Evolutionary conservation across 1,140 invertebrate genomes (phyloP), one percentile per base, ranked within the genome.

Genomic region (Heterodera schachtii): DNA sequence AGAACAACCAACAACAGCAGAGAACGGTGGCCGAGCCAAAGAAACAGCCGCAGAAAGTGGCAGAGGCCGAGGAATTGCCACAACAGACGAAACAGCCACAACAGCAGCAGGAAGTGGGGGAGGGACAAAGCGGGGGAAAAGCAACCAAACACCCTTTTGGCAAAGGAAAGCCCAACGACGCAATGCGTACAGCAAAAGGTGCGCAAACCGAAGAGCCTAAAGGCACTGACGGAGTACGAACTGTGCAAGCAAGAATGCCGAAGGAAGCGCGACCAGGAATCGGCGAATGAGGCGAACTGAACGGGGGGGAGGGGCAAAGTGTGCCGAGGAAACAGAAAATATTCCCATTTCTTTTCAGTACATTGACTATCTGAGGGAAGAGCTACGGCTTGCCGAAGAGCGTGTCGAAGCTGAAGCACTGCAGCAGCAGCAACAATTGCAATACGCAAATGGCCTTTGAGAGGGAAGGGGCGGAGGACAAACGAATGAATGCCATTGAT

Each of bases 171-270:
- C 43, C 41, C 69, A 4, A 8, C 67, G 19, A 64, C 44, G 31
- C 9, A 43, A 13, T 71, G 69, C 69, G 31, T 6, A 13, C 31
- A 60, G 21, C 47, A 78, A 31, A 78, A 73, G 71, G 44, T 82
- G 41, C n/a, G 66, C 52, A 84, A 84, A 19, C 81, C 84, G 31
- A 84, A 86, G 41, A 73, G 71, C 44, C 69, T 83, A 64, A 84
- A 84, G 70, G 52, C 49, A 13, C n/a, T 79, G 31, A 49, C 79
- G 2, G 83, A 73, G 64, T 84, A 84, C 73, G 83, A 86, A 64
- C 52, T 75, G 21, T 84, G 83, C 74, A 84, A 84, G 69, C 75
- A 80, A 41, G 80, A 84, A 85, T 84, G 83, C 64, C 82, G 71
- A 49, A 21, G 64, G 49, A 74, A 84, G 64, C 79, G 83, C 41